Base-by-base conservation (phyloP, 2,113 vertebrate species). In the Rallus limicola region DNA sequence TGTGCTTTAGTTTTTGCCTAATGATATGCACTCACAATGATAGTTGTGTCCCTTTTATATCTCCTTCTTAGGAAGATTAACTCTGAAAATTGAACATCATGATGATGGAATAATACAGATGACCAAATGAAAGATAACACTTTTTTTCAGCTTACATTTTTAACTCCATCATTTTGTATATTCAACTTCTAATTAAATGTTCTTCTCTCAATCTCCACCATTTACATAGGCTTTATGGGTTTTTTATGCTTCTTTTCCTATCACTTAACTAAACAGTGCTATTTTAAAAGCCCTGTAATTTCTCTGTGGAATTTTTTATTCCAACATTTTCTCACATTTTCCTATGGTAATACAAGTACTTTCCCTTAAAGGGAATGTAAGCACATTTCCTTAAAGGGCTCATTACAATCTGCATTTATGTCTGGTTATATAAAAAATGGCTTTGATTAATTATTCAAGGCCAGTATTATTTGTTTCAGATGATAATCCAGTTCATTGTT, bases 391-490 rank as follows among this genome's bases (percentile, higher is more conserved):
- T 88, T 90, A 86, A 95, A 88, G 9, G 5, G 16, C 12, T 83
- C 21, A 40, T 92, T 91, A n/a, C 40, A 62, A 58, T 65, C 36
- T 89, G 8, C 10, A 55, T 67, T 86, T 71, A 28, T 48, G 24
- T 78, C 91, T 70, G 11, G 4, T 77, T 69, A 71, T 42, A 33
- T 55, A 82, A 70, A 1, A 86, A 84, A 78, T 44, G 5, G 2
- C 25, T 92, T 96, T 91, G 68, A 69, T 86, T 91, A 91, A 78
- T 78, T 96, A 75, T 94, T 71, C 28, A 91, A 38, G 23, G 2
- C 1, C 46, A 92, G 14, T 24, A 87, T 3, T 28, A 62, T 63
- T 83, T 86, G 16, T 68, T 94, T 74, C 62, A 60, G 48, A 63
- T 28, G 36, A 67, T 16, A 81, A 71, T 24, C 6, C 12, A 24